Conservation (phyloP, 1,140 invertebrate genomes). For the Drosophila truncata region DNA sequence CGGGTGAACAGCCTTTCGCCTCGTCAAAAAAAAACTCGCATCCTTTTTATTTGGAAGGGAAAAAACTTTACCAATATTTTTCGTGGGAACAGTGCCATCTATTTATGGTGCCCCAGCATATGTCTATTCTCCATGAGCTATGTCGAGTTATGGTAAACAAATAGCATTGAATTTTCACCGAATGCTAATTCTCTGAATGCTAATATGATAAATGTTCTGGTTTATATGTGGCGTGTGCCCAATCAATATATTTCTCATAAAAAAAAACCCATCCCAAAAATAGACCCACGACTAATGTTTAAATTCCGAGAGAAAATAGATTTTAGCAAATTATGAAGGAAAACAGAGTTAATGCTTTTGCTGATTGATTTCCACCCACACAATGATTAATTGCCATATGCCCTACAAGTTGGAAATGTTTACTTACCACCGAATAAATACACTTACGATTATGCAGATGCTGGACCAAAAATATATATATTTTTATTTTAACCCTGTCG, state of each 20-base stretch:
- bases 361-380: slow-evolving; percentile 45
- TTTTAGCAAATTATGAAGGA: slow-evolving; percentile 43
- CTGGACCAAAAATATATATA: slow-evolving; percentile 6
- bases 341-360: slow-evolving; percentile 29
- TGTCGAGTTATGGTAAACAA: slow-evolving; percentile 58
- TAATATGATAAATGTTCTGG: slow-evolving; percentile 34
- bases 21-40: slow-evolving; percentile 4
- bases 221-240: slow-evolving; percentile 40
- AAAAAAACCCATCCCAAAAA: slow-evolving; percentile 17
- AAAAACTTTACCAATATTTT: slow-evolving; percentile 11
- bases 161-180: slow-evolving; percentile 36
- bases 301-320: slow-evolving; percentile 72
- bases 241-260: slow-evolving; percentile 8
- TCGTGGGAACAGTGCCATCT: slow-evolving; percentile 8
- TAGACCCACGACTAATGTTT: slow-evolving; percentile 35
- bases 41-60: slow-evolving; percentile 11
- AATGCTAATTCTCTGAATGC: slow-evolving; percentile 31
- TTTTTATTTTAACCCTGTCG: slow-evolving; percentile 11
- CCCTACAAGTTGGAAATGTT: slow-evolving; percentile 29
- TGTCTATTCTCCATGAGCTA: slow-evolving; percentile 45
- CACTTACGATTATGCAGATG: slow-evolving; percentile 43
- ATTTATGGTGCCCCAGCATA: slow-evolving; percentile 20
- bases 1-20: slow-evolving; percentile 17
- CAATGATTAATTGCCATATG: slow-evolving; percentile 34
- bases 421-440: slow-evolving; percentile 10